phyloP scores from a whole-genome alignment of 2,113 vertebrate species.

The Sialia sialis region DNA sequence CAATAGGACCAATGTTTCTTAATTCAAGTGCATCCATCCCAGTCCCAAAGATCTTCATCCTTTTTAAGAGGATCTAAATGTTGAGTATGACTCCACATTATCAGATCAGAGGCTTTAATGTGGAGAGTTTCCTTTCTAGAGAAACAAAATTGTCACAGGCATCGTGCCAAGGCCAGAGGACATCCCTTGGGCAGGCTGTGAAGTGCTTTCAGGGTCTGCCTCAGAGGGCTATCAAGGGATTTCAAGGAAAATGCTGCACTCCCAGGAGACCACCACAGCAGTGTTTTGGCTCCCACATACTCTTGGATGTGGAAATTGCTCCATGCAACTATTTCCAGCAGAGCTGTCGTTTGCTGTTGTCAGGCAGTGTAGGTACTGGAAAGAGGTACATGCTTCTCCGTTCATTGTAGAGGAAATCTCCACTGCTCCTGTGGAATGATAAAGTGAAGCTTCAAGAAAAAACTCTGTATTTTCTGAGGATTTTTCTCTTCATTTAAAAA shows the following conservation, averaged over 20 bases:
- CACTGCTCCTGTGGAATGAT: background rate
- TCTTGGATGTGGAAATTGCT: background rate
- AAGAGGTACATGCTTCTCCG: background rate
- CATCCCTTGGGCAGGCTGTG: background rate
- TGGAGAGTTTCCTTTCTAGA: background rate
- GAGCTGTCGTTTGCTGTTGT: background rate
- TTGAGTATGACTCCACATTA: background rate
- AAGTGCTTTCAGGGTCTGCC: background rate
- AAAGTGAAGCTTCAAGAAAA: background rate
- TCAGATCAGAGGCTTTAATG: background rate
- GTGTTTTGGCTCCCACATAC: accelerated
- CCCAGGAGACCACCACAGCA: background rate
- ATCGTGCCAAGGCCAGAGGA: background rate
- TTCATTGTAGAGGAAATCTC: background rate
- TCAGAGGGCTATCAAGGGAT: background rate
- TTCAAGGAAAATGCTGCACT: background rate
- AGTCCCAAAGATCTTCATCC: background rate
- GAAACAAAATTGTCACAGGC: background rate
- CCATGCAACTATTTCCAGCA: background rate
- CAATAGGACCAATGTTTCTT: background rate
- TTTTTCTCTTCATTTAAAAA: background rate
- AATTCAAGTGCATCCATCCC: background rate
- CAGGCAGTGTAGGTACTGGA: background rate
- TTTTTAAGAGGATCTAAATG: background rate
- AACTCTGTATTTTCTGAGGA: background rate